Conservation (phyloP, 1,140 invertebrate species). For the Diachasmimorpha longicaudata region DNA sequence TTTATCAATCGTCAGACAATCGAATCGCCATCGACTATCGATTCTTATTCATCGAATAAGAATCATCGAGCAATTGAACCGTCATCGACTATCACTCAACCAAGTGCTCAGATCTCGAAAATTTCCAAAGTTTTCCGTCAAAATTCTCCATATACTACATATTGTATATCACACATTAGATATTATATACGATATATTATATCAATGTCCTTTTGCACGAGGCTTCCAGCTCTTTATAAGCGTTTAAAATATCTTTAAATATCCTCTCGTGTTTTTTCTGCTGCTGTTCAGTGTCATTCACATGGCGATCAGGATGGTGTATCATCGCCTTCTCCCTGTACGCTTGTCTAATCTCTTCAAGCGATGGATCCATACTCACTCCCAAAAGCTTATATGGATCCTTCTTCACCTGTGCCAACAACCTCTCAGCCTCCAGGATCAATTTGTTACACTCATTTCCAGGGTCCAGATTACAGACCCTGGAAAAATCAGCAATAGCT, state of each 20-base stretch:
- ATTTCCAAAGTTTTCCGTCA: too few relatives aligned
- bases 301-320: conserved; percentile 11
- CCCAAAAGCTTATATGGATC: not conserved
- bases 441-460: not conserved
- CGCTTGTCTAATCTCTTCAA: conserved; percentile 3
- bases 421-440: not conserved
- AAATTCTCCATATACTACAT: too few relatives aligned
- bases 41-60: too few relatives aligned
- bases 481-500: conserved; percentile 1
- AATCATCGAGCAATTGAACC: too few relatives aligned
- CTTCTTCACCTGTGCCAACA: not conserved
- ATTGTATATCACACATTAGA: too few relatives aligned
- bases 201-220: too few relatives aligned
- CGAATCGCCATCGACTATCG: too few relatives aligned
- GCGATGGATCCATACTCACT: not conserved
- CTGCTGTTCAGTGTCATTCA: not conserved
- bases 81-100: too few relatives aligned
- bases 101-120: too few relatives aligned
- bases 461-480: not conserved
- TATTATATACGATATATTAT: too few relatives aligned
- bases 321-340: not conserved
- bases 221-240: too few relatives aligned
- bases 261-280: not conserved
- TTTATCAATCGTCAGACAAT: too few relatives aligned
- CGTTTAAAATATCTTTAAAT: conserved; percentile 14